Percentiles rank a stretch among this genome's conserved stretches.
These are phyloP conservation scores for Passer montanus DNA, from an alignment of 2,113 vertebrate species.

Conservation along the genomic window DNA sequence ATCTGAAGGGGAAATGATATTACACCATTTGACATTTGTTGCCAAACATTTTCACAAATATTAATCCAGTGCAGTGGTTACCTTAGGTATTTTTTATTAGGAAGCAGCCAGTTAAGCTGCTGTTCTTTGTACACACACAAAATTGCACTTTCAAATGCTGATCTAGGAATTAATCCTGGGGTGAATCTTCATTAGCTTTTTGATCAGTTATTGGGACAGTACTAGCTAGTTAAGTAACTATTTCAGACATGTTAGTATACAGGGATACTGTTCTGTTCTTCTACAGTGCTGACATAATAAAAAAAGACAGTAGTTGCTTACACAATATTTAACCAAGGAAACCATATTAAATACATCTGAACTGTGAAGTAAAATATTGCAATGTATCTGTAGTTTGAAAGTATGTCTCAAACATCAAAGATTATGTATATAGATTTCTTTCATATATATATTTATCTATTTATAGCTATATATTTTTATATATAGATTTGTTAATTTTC, in stretches of 20 bases:
- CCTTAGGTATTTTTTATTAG: not conserved
- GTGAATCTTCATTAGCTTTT: not conserved
- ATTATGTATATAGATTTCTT: not conserved
- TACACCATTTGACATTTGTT: not conserved
- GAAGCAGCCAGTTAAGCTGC: not conserved
- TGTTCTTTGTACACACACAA: not conserved
- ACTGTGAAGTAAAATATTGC: slow-evolving; percentile 10
- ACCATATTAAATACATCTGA: not conserved
- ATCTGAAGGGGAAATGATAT: slow-evolving; percentile 21
- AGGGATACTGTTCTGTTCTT: not conserved
- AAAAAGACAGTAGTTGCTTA: not conserved
- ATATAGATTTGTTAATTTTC: not conserved
- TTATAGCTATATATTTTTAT: not conserved
- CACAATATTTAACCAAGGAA: slow-evolving; percentile 16
- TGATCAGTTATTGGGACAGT: not conserved
- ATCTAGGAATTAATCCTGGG: not conserved
- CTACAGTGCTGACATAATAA: not conserved
- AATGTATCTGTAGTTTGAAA: not conserved
- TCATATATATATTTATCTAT: not conserved
- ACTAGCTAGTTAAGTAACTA: not conserved
- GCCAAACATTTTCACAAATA: slow-evolving; percentile 8
- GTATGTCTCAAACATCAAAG: not conserved
- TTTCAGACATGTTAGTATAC: not conserved
- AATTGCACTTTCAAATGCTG: not conserved
- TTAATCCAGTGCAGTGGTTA: not conserved